Base-by-base conservation (phyloP, 2,888 invertebrate genomes). In the Megamerina dolium region DNA sequence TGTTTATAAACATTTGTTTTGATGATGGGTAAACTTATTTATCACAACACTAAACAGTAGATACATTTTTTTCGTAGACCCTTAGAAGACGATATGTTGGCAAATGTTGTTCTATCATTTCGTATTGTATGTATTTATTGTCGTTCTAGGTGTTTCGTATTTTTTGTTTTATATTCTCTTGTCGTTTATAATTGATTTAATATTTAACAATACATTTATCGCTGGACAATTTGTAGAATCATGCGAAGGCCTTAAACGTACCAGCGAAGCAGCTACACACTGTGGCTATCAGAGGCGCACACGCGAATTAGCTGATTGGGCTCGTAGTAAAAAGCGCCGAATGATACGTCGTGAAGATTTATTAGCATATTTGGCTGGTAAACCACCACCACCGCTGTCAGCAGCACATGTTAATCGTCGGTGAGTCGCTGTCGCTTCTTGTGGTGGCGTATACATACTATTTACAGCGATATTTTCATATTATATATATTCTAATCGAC, bases 301-400 rank as follows among this genome's bases (percentile, higher is more conserved):
- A 61, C 80, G 78, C 66, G 87, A 87, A 73, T 70, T 87, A 58
- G 75, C 85, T 56, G 81, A 82, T 58, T 87, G 86, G 87, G 84
- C 82, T 13, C 76, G 80, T 53, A 85, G 83, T 70, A 78, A 80
- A 68, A 77, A 83, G 68, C 61, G 69, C 42, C 76, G 84, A 54
- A 77, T 81, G 66, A 86, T 87, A 55, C 75, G 83, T 19, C 74
- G 86, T 30, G 86, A 87, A 61, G 87, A 87, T 63, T 74, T 87
- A 19, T 72, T 87, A 57, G 83, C 85, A 14, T 87, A 83, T 73
- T 75, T 87, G 45, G 80, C 85, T 56, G 87, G 86, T 21, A 81
- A 80, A 68, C 77, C 79, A 53, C 76, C 79, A 45, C 83, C 84
- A 48, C 76, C 57, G 41, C 57, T 76, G 74, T 51, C 54, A 43